Percentiles rank a stretch among this genome's conserved stretches.
phyloP scores from a whole-genome alignment of 2,113 vertebrate species.

The Misgurnus mizolepis region DNA sequence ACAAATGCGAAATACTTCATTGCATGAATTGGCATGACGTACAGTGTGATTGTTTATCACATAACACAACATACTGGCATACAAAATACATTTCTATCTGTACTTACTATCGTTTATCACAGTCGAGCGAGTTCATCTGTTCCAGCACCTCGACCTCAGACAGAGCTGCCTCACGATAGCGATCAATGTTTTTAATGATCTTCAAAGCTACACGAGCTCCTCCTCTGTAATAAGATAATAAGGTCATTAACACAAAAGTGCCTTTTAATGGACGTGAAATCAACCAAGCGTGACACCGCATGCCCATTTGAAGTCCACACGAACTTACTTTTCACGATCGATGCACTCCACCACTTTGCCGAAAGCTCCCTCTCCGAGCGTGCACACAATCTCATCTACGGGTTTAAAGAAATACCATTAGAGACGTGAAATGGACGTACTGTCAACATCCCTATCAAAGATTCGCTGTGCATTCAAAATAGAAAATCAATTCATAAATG shows the following conservation, averaged over 20 bases:
- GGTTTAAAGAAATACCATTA: conserved; percentile 74
- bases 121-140: conserved; percentile 87
- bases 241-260: not conserved
- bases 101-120: conserved; percentile 76
- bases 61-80: not conserved
- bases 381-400: conserved; percentile 97
- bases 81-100: not conserved
- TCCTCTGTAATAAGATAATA: conserved; percentile 68
- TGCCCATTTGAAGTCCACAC: no score
- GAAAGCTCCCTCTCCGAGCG: conserved; percentile 98
- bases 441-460: conserved; percentile 6
- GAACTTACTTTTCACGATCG: conserved; percentile 85
- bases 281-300: not conserved
- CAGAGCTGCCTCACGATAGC: conserved; percentile 92
- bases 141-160: conserved; percentile 95
- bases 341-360: conserved; percentile 97
- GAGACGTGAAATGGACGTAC: conserved; percentile 45
- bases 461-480: conserved; percentile 29
- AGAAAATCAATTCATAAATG: conserved; percentile 38
- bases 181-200: conserved; percentile 98
- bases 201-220: conserved; percentile 90
- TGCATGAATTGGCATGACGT: not conserved
- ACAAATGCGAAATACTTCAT: not conserved
- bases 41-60: not conserved
- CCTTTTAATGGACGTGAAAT: not conserved